phyloP scores from a whole-genome alignment of 1,140 invertebrate genomes.

The Drosophila serrata region DNA sequence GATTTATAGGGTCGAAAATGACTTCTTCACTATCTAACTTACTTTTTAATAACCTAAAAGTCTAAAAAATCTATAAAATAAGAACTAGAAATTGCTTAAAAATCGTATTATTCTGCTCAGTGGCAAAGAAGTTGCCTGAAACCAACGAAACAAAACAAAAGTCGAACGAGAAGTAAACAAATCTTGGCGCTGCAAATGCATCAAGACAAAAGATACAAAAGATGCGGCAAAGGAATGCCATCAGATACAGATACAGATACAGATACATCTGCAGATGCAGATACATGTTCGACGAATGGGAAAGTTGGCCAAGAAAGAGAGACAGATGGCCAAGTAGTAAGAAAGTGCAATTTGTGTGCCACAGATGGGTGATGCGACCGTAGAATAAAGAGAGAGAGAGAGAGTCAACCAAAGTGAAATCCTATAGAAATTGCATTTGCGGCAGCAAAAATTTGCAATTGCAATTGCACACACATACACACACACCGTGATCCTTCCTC shows the following conservation, averaged over 20 bases:
- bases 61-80: too few relatives aligned
- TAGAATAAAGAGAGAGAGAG: neutral
- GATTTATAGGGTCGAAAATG: neutral
- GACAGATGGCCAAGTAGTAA: conserved; percentile 17
- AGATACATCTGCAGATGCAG: conserved; percentile 3
- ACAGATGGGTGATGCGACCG: conserved; percentile 26
- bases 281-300: neutral
- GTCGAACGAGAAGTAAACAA: conserved; percentile 53
- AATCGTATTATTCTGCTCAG: neutral
- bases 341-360: conserved; percentile 52
- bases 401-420: conserved; percentile 56
- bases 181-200: conserved; percentile 44
- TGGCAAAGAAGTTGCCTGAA: neutral
- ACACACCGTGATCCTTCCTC: neutral
- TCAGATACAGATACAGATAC: conserved; percentile 4
- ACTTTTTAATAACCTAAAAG: neutral
- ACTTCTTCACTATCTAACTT: neutral
- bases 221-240: conserved; percentile 12
- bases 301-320: neutral
- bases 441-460: conserved; percentile 77
- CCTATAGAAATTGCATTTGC: conserved; percentile 81
- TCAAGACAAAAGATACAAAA: conserved; percentile 10
- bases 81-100: too few relatives aligned
- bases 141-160: conserved; percentile 39
- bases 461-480: conserved; percentile 56